These are phyloP conservation scores for Anguilla pacifica DNA, from an alignment of 2,797 vertebrate species.

Conservation along the genomic window DNA sequence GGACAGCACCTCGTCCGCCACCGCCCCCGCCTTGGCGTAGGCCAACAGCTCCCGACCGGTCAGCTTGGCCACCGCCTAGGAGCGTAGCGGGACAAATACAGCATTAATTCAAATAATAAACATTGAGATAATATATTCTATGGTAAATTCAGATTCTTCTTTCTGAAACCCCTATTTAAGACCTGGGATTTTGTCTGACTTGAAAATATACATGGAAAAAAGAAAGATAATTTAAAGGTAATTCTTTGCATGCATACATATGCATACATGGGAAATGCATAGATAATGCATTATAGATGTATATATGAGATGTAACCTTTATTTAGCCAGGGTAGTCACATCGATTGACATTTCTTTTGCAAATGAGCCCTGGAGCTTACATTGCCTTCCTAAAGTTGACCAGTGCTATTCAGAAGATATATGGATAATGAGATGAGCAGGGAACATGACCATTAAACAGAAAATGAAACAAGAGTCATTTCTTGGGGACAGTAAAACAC, in stretches of 20 bases:
- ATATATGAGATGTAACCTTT: too few relatives aligned
- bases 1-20: slow-evolving; percentile 79
- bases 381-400: too few relatives aligned
- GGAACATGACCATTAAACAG: too few relatives aligned
- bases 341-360: too few relatives aligned
- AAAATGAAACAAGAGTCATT: too few relatives aligned
- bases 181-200: neutral
- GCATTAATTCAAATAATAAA: neutral
- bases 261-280: neutral
- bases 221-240: neutral
- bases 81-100: slow-evolving; percentile 4
- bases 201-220: neutral
- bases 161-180: neutral
- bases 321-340: too few relatives aligned
- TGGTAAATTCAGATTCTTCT: neutral
- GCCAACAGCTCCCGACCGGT: slow-evolving; percentile 72
- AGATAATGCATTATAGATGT: too few relatives aligned
- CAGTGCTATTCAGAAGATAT: too few relatives aligned
- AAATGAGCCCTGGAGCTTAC: too few relatives aligned
- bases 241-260: neutral
- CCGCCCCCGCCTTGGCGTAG: slow-evolving; percentile 78
- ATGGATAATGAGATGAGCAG: too few relatives aligned
- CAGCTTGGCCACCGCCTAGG: slow-evolving; percentile 71
- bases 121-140: neutral
- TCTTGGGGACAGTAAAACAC: too few relatives aligned